A percentile compares a stretch with the other conserved stretches of the same genome.
phyloP scores from a whole-genome alignment of 1,140 invertebrate genomes.

The Solenopsis fugax region DNA sequence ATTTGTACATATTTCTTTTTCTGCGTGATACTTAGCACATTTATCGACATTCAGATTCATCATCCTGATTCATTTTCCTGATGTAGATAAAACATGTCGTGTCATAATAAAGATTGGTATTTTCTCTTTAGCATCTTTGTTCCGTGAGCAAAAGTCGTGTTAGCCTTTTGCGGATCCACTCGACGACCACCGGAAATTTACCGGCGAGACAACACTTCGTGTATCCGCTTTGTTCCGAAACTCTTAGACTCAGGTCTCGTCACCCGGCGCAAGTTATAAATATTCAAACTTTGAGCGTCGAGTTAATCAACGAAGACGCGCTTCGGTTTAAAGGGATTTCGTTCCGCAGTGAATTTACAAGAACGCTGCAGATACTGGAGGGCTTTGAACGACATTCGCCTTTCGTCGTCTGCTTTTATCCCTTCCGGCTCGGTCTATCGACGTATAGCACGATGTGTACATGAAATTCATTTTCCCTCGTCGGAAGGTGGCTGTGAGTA shows the following conservation, averaged over 20 bases:
- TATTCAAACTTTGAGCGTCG: conserved; percentile 69
- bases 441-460: neutral
- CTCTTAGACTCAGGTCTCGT: conserved; percentile 47
- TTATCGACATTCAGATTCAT: too few species aligned
- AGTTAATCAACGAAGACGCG: conserved; percentile 67
- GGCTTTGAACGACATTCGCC: conserved; percentile 62
- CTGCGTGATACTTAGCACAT: too few species aligned
- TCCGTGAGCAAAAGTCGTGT: conserved; percentile 68
- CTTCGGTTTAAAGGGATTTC: conserved; percentile 62
- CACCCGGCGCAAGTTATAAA: conserved; percentile 57
- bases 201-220: conserved; percentile 31
- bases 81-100: neutral
- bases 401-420: conserved; percentile 30
- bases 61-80: neutral
- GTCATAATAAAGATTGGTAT: conserved; percentile 50
- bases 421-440: neutral
- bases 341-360: conserved; percentile 31
- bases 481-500: neutral
- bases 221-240: conserved; percentile 49
- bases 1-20: neutral
- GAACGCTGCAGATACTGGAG: conserved; percentile 45
- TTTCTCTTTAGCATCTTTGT: neutral
- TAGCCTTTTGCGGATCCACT: conserved; percentile 58
- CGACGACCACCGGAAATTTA: conserved; percentile 68
- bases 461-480: conserved; percentile 46